A percentile compares a stretch with the other conserved stretches of the same genome.
Evolutionary conservation across 1,140 invertebrate genomes (phyloP).

Genomic region (Antheraea pernyi): DNA sequence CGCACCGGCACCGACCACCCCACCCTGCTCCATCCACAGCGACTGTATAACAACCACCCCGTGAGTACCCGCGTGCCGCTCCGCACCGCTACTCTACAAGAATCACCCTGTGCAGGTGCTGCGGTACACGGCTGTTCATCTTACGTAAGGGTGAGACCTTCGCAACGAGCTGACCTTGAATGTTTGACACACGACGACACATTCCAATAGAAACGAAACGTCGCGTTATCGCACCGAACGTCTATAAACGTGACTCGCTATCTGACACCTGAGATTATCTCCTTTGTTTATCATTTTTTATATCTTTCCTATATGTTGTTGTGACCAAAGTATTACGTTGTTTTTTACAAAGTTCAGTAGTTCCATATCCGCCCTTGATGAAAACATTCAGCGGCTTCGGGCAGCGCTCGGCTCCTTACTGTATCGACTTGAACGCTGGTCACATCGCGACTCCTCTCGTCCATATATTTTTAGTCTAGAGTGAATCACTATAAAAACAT

Average conservation of each 20-base stretch:
- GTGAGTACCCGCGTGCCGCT: background rate
- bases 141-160: constrained; percentile 14
- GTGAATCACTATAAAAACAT: too few species aligned
- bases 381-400: background rate
- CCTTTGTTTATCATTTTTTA: constrained; percentile 19
- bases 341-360: background rate
- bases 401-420: background rate
- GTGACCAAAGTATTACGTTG: too few species aligned
- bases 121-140: too few species aligned
- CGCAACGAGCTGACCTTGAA: constrained; percentile 29
- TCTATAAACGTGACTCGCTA: constrained; percentile 35
- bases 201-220: constrained; percentile 24
- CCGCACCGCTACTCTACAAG: too few species aligned
- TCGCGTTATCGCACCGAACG: constrained; percentile 34
- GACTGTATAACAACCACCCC: constrained; percentile 77
- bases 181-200: constrained; percentile 32
- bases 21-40: constrained; percentile 83
- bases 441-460: background rate
- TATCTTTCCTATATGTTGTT: background rate
- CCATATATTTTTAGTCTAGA: background rate
- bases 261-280: constrained; percentile 30
- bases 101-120: too few species aligned
- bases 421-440: background rate
- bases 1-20: constrained; percentile 30
- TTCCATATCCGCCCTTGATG: background rate